Evolutionary conservation across 30 jellyfish, hydroid and myxozoan species (phyloP).

Genomic region (Rhopilema esculentum): DNA sequence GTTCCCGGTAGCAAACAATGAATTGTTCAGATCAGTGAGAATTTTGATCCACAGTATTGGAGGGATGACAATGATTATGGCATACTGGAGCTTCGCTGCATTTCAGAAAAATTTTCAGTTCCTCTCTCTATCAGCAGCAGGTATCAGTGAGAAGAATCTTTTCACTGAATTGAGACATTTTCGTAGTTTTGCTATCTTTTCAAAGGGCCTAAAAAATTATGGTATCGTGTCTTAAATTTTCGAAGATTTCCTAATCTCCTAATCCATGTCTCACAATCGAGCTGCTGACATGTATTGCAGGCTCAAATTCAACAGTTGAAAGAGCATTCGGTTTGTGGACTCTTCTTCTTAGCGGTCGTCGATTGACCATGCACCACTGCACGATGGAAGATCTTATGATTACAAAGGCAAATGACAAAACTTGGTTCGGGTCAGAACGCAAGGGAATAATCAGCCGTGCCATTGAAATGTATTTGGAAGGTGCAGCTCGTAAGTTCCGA

Average conservation of each 20-base stretch:
- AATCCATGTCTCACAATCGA: not conserved
- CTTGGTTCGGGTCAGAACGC: not conserved
- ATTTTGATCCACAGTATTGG: not conserved
- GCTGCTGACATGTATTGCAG: slow-evolving; percentile 37
- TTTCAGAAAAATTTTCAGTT: not conserved
- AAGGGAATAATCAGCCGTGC: not conserved
- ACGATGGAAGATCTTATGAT: slow-evolving; percentile 50
- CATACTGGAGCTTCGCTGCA: not conserved
- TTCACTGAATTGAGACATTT: not conserved
- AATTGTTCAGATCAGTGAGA: not conserved
- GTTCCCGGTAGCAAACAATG: not conserved
- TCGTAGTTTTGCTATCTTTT: not conserved
- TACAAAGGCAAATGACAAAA: slow-evolving; percentile 39
- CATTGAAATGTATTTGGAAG: not conserved
- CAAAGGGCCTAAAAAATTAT: not conserved
- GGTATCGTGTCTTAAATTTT: not conserved
- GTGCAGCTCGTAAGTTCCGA: no score
- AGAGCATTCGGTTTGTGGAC: slow-evolving; percentile 67
- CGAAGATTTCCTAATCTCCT: not conserved
- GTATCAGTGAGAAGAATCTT: not conserved
- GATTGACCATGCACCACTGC: slow-evolving; percentile 38
- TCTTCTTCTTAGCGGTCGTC: slow-evolving; percentile 58
- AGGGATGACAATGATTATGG: not conserved
- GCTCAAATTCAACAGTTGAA: slow-evolving; percentile 73
- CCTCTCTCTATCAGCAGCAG: not conserved